phyloP scores from a whole-genome alignment of 2,888 invertebrate genomes.

The Crocallis elinguaria region DNA sequence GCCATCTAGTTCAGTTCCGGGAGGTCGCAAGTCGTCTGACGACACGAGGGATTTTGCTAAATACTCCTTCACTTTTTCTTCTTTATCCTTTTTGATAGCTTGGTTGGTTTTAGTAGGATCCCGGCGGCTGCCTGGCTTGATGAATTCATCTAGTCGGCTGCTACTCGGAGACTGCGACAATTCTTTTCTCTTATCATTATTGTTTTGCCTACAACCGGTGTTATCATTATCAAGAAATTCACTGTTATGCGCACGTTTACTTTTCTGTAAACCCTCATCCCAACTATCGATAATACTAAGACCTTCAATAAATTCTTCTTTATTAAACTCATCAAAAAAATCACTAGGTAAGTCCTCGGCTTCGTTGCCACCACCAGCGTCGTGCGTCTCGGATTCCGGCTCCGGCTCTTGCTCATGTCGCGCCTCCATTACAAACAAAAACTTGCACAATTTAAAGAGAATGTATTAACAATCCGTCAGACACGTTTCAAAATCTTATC shows the following conservation, averaged over 20 bases:
- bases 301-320: conserved; percentile 77
- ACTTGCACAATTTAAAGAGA: too few species aligned
- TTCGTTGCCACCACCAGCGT: conserved; percentile 51
- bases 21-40: conserved; percentile 68
- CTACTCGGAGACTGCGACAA: conserved; percentile 39
- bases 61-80: conserved; percentile 74
- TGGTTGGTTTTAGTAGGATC: conserved; percentile 74
- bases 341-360: conserved; percentile 76
- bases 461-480: too few species aligned
- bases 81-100: conserved; percentile 75
- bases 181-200: conserved; percentile 29
- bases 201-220: conserved; percentile 6
- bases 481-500: too few species aligned
- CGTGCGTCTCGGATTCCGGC: conserved; percentile 28
- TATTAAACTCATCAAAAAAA: conserved; percentile 78
- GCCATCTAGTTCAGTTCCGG: conserved; percentile 78
- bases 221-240: background rate
- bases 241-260: conserved; percentile 49
- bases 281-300: conserved; percentile 79
- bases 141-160: conserved; percentile 58
- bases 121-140: conserved; percentile 75
- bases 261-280: conserved; percentile 55
- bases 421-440: conserved; percentile 30
- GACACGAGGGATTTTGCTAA: conserved; percentile 73
- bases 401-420: too few species aligned